Conservation (phyloP, 2,113 vertebrate species). For the Cyprinus carpio region DNA sequence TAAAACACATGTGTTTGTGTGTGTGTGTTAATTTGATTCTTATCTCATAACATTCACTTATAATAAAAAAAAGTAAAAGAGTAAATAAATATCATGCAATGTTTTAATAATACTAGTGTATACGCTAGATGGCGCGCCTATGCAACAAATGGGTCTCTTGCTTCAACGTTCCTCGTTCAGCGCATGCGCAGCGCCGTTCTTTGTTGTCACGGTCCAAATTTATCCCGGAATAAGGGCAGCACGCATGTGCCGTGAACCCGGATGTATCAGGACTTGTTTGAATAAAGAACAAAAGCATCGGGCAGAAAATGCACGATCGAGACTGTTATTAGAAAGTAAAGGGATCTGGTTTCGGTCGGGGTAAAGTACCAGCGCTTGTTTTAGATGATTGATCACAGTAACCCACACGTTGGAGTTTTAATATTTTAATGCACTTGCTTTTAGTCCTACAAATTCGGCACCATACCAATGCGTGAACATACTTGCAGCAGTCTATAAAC, state of each 20-base stretch:
- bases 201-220: slow-evolving; percentile 81
- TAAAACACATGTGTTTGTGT: not conserved
- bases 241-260: slow-evolving; percentile 88
- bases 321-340: slow-evolving; percentile 13
- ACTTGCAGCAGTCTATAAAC: not conserved
- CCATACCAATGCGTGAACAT: slow-evolving; percentile 23
- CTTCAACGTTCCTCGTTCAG: slow-evolving; percentile 49
- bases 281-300: slow-evolving; percentile 35
- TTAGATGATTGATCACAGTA: slow-evolving; percentile 9
- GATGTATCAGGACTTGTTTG: slow-evolving; percentile 73
- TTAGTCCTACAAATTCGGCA: not conserved
- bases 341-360: slow-evolving; percentile 58
- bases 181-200: slow-evolving; percentile 54
- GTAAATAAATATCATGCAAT: not conserved
- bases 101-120: not conserved
- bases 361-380: not conserved
- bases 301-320: not conserved
- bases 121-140: slow-evolving; percentile 64
- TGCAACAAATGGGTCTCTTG: not conserved
- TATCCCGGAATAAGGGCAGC: slow-evolving; percentile 88
- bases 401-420: not conserved
- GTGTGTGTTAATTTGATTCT: not conserved
- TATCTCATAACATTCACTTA: not conserved
- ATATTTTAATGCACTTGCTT: not conserved
- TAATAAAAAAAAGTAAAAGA: not conserved